Evolutionary conservation across 2,888 invertebrate genomes (phyloP), one percentile per base, ranked within the genome.

Genomic region (Drosophila atripex): DNA sequence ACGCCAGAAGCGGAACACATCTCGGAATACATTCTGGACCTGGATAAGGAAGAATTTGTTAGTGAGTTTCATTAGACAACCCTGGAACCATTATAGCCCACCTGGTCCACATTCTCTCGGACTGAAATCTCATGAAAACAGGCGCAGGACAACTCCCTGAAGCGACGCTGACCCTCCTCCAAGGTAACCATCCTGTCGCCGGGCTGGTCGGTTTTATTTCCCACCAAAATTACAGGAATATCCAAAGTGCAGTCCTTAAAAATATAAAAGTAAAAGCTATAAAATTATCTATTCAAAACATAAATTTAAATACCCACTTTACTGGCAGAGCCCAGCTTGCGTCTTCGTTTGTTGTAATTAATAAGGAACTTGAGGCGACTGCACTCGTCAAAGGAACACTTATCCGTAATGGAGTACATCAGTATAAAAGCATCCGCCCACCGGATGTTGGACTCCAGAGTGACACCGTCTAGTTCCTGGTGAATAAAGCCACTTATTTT

Each of bases 391-490:
- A 97, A 97, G 60, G 96, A 97, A 89, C 97, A 96, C 90, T 96
- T 96, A 91, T 97, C 97, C 1, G 97, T 96, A 35, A 97, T 96
- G 0, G 97, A 96, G 90, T 97, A 97, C 93, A 97, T 95, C 53
- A 97, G 93, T 56, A 97, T 94, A 89, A 96, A 97, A 16, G 96
- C 97, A 90, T 97, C 97, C 1, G 97, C 97, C 97, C 97, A 97
- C 64, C 96, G 93, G 63, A 97, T 96, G 89, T 97, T 95, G 63
- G 94, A 94, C 91, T 97, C 96, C 76, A 96, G 90, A 56, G 94
- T 94, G 49, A 93, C 91, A 76, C 94, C 94, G 90, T 95, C 95
- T 72, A 93, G 93, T 91, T 95, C 95, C 95, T 95, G 90, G 7
- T 35, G 3, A 21, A 4, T 0, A 1, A 11, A 30, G 11, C 9